These are phyloP conservation scores for Pseudomyrmex flavicornis DNA, from an alignment of 1,140 invertebrate genomes.

Conservation along the genomic window DNA sequence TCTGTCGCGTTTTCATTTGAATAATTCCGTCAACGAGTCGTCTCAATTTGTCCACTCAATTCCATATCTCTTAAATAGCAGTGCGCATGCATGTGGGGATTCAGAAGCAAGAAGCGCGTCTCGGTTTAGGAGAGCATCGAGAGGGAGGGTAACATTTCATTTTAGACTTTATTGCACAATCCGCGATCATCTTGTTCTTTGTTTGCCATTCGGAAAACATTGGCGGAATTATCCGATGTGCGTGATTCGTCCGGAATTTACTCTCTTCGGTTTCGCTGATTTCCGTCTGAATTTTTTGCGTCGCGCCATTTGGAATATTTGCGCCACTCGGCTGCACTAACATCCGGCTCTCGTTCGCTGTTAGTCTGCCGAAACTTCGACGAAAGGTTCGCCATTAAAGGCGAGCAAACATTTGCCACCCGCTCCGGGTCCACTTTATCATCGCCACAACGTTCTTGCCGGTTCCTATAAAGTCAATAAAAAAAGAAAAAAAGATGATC, in stretches of 20 bases:
- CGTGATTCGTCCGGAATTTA: neutral
- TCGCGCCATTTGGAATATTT: neutral
- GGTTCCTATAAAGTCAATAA: conserved; percentile 17
- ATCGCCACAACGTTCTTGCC: neutral
- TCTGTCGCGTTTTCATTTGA: conserved; percentile 51
- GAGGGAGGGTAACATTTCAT: neutral
- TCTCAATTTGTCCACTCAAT: conserved; percentile 47
- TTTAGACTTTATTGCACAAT: neutral
- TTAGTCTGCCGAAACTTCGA: conserved; percentile 25
- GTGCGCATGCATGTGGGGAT: neutral
- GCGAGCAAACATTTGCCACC: conserved; percentile 68
- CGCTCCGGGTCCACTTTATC: conserved; percentile 49
- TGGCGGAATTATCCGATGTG: neutral
- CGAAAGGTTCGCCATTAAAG: conserved; percentile 60
- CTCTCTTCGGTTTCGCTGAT: neutral
- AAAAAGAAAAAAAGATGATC: conserved; percentile 13
- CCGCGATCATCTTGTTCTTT: neutral
- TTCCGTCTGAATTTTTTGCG: conserved; percentile 14
- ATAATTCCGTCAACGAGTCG: conserved; percentile 52
- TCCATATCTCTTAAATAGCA: conserved; percentile 29
- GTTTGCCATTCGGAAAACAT: neutral
- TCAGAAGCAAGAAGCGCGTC: conserved; percentile 18
- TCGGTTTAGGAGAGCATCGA: neutral
- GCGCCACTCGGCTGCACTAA: neutral
- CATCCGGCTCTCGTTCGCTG: conserved; percentile 12